These are phyloP conservation scores for Cephalopterus ornatus DNA, from an alignment of 2,113 vertebrate genomes.

Conservation along the genomic window DNA sequence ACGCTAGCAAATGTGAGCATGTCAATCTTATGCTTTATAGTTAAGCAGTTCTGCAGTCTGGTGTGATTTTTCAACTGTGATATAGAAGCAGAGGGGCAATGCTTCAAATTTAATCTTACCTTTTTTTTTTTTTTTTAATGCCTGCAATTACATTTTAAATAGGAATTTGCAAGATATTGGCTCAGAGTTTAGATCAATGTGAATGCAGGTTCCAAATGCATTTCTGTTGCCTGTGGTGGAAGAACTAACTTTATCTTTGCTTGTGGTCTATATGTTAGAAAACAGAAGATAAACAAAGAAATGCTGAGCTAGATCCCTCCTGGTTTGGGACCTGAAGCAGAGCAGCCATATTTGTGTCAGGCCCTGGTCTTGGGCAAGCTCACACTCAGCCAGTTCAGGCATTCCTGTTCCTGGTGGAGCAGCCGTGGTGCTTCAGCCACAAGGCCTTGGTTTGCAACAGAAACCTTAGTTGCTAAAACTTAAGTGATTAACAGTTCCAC, in stretches of 20 bases:
- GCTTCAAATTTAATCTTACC: background rate
- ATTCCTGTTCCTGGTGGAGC: background rate
- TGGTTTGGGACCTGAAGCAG: background rate
- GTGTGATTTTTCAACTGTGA: background rate
- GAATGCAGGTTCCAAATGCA: background rate
- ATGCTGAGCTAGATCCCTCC: background rate
- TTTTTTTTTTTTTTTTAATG: background rate
- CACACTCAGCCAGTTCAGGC: background rate
- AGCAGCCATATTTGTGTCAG: background rate
- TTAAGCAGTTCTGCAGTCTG: background rate
- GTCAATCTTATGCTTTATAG: background rate
- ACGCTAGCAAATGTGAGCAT: background rate
- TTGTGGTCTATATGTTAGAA: background rate
- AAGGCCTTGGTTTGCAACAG: background rate
- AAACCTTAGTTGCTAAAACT: background rate
- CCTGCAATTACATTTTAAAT: background rate
- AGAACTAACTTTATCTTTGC: background rate
- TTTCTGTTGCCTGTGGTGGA: background rate
- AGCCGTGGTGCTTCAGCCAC: background rate
- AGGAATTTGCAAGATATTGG: background rate
- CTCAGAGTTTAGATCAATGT: rapidly evolving
- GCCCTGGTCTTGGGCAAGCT: background rate
- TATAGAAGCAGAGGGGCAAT: background rate
- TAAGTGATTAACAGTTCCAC: background rate
- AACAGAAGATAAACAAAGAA: background rate